phyloP scores from a whole-genome alignment of 2,113 vertebrate species.

The Mormyrus lacerda region DNA sequence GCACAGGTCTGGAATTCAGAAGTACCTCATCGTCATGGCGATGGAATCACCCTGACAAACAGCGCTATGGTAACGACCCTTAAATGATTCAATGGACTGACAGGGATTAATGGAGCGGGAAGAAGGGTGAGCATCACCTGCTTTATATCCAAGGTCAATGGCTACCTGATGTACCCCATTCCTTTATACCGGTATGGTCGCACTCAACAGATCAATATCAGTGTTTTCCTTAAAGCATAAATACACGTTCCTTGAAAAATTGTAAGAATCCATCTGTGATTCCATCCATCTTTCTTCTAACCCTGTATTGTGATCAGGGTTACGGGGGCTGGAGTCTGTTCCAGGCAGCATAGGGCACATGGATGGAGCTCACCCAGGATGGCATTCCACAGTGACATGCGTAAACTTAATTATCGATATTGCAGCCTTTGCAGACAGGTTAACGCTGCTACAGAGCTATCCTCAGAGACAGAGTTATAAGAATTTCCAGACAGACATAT shows the following conservation, averaged over 20 bases:
- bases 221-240: not conserved
- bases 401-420: not conserved
- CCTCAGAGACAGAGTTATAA: not conserved
- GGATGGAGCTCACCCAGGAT: not conserved
- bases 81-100: not conserved
- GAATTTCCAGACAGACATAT: not conserved
- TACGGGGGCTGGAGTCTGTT: not conserved
- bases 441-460: not conserved
- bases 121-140: not conserved
- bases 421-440: not conserved
- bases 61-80: not conserved
- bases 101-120: not conserved
- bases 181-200: not conserved
- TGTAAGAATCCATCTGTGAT: not conserved
- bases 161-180: not conserved
- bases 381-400: too few species aligned
- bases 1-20: not conserved
- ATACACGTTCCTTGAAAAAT: not conserved
- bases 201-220: not conserved
- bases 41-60: not conserved
- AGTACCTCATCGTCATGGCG: not conserved
- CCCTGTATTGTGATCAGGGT: not conserved
- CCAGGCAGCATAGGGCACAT: not conserved
- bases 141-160: not conserved
- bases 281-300: not conserved